Base-by-base conservation (phyloP, 2,888 invertebrate species). In the Caenorhabditis auriculariae region DNA sequence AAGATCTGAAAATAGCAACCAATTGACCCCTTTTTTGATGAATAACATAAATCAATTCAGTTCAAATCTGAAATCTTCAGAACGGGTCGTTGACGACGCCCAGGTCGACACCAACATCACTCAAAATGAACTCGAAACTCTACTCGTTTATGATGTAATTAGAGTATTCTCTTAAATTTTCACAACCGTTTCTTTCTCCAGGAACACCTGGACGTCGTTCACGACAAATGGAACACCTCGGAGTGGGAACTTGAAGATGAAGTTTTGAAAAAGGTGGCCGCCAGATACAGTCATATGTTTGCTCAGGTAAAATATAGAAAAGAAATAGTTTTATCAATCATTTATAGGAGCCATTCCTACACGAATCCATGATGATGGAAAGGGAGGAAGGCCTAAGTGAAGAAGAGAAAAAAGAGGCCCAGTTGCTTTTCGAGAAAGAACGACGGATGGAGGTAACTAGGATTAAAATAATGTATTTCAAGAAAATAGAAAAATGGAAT, bases 21-120 rank as follows among this genome's bases (percentile, higher is more conserved):
- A 41, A 9, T 44, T 24, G 7, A 24, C 6, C 26, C 4, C 17
- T n/a, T 47, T 47, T 35, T 32, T 32, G 9, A 32, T 32, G 35
- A 32, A 32, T 12, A 32, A 9, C n/a, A 12, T 32, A 9, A 32
- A 32, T 41, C 41, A 41, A n/a, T 41, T 41, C 17, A 41, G 35
- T 32, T 12, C 9, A 32, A 12, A 32, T 32, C 15, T 9, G 17
- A 41, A n/a, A 41, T 7, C 19, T 70, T 42, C 76, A 81, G 94
- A 96, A 83, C 87, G 96, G 17, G 94, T 98, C 4, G 94, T 98
- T 0, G 96, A 98, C 84, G 96, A 98, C 82, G 90, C 94, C 80
- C 93, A 95, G 83, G 94, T 95, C 0, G 93, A 96, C 81, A 93
- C 93, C 43, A 82, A 84, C 55, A 82, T 86, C 48, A 83, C 84